phyloP scores from a whole-genome alignment of 2,888 invertebrate species.

The Ormyrus rosae region DNA sequence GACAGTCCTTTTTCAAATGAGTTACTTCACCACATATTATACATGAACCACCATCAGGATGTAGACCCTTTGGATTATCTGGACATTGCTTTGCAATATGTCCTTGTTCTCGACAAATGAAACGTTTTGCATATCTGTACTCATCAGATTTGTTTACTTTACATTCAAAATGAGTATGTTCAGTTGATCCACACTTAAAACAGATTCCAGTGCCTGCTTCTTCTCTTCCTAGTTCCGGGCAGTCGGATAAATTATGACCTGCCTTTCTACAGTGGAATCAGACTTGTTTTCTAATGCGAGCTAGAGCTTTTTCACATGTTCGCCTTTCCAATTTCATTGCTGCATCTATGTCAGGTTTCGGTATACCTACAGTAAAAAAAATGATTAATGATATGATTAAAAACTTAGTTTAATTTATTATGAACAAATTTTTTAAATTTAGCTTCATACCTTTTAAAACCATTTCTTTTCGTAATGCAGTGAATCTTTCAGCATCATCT shows the following conservation, averaged over 20 bases:
- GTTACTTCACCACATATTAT: conserved; percentile 90
- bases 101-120: conserved; percentile 91
- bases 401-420: conserved; percentile 8
- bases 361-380: conserved; percentile 74
- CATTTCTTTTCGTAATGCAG: conserved; percentile 81
- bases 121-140: conserved; percentile 90
- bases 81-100: conserved; percentile 93
- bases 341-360: conserved; percentile 81
- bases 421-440: conserved; percentile 16
- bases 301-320: conserved; percentile 84
- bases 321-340: conserved; percentile 84
- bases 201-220: conserved; percentile 83
- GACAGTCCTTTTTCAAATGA: conserved; percentile 89
- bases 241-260: conserved; percentile 89
- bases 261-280: conserved; percentile 89
- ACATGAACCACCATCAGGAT: conserved; percentile 90
- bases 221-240: conserved; percentile 82
- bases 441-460: conserved; percentile 78
- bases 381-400: not conserved
- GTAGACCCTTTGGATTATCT: conserved; percentile 90
- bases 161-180: conserved; percentile 87
- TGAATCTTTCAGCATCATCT: conserved; percentile 82
- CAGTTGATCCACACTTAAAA: conserved; percentile 93
- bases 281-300: conserved; percentile 82
- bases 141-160: conserved; percentile 82